phyloP scores from a whole-genome alignment of 2,888 invertebrate species.

The Hemaris fuciformis region DNA sequence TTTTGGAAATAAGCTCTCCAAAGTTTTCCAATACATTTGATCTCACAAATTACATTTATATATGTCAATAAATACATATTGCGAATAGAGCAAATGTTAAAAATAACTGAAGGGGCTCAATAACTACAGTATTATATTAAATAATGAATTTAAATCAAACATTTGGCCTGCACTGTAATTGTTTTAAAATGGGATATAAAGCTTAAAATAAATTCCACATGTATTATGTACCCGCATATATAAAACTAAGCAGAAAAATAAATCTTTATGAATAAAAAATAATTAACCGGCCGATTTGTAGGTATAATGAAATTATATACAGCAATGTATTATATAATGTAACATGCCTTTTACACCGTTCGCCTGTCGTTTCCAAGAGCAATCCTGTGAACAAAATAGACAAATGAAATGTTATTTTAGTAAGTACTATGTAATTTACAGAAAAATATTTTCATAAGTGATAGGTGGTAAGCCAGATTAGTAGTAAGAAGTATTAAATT shows the following conservation, averaged over 20 bases:
- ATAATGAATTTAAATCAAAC: background rate
- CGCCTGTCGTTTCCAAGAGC: constrained; percentile 20
- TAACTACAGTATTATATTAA: background rate
- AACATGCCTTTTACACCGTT: constrained; percentile 44
- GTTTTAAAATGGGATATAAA: background rate
- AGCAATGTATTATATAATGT: constrained; percentile 48
- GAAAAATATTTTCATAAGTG: no score
- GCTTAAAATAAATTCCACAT: constrained; percentile 12
- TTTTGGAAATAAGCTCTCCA: no score
- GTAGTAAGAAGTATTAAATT: no score
- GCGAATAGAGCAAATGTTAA: background rate
- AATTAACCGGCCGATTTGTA: constrained; percentile 12
- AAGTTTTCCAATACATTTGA: background rate
- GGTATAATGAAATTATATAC: constrained; percentile 51
- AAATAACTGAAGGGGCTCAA: background rate
- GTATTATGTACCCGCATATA: constrained; percentile 16
- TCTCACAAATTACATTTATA: background rate
- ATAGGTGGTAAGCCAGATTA: no score
- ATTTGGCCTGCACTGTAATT: background rate
- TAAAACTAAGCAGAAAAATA: constrained; percentile 29
- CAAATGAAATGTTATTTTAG: no score
- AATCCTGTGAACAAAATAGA: constrained; percentile 42
- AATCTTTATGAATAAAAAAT: constrained; percentile 31
- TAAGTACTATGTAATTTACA: no score
- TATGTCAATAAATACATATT: background rate